phyloP scores from a whole-genome alignment of 2,113 vertebrate genomes.

The Cervus canadensis region DNA sequence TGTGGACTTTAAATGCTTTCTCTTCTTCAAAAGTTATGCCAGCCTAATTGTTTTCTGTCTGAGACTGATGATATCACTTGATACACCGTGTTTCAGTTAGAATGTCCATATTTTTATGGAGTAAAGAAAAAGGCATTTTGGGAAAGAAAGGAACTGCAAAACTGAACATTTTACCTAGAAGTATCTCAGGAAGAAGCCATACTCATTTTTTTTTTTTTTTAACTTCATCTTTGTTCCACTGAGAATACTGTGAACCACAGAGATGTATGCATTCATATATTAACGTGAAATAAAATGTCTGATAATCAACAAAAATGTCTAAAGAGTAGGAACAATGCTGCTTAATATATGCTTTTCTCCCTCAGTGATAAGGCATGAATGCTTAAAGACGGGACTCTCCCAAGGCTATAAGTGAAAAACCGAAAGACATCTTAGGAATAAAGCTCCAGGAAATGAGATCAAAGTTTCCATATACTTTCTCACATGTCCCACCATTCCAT shows the following conservation, averaged over 20 bases:
- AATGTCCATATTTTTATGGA: background rate
- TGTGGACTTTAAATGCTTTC: background rate
- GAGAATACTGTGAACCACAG: background rate
- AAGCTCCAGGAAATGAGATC: background rate
- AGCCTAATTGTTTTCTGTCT: background rate
- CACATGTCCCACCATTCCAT: background rate
- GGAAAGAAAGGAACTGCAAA: background rate
- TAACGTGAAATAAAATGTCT: background rate
- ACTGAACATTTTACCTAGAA: background rate
- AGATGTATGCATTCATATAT: background rate
- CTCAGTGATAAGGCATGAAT: background rate
- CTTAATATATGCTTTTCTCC: background rate
- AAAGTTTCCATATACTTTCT: background rate
- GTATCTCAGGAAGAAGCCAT: background rate
- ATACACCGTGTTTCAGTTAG: background rate
- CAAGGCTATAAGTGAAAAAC: background rate
- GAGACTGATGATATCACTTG: background rate
- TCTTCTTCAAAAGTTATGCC: background rate
- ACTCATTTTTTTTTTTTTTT: background rate
- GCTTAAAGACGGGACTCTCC: background rate
- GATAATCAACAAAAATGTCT: background rate
- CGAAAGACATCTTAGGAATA: background rate
- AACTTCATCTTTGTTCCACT: background rate
- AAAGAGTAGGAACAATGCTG: background rate
- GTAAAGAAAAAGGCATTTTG: background rate